Base-by-base conservation (phyloP, 2,797 vertebrate genomes). In the Valencia hispanica region DNA sequence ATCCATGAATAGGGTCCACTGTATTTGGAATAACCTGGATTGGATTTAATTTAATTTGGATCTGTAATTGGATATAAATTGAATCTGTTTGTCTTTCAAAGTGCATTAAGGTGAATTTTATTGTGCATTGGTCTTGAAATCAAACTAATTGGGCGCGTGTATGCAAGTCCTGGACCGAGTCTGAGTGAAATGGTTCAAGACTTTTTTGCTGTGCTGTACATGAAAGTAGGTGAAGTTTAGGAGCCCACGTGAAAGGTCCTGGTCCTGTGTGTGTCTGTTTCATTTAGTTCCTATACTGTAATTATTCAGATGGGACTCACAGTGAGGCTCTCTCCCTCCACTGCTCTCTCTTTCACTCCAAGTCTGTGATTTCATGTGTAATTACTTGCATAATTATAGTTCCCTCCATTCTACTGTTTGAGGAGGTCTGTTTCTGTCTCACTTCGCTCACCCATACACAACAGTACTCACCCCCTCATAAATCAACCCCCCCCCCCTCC, bases 321-420 rank as follows among this genome's bases (percentile, higher is more conserved):
- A 82, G 80, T 80, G 25, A 82, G 78, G 79, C 82, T 83, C 73
- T 81, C 82, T 87, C 84, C 81, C 83, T 92, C 88, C 84, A 87
- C 82, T 83, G 83, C 85, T 87, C 85, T 84, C 76, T 79, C 79
- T 81, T 79, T 91, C 86, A 75, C 84, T 90, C 87, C 77, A 84
- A 88, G 81, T 90, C 91, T 88, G 86, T 86, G 88, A 94, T 93
- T 94, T 94, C 90, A 94, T 94, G 94, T 94, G 93, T 94, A 94
- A 94, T 95, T 95, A 94, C 91, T 92, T 85, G 86, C 87, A 92
- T 95, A 94, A 95, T 95, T 94, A 94, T 90, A 92, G 88, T 89
- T 93, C 90, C 90, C 87, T 88, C 87, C 84, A 71, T 92, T 89
- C 86, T 74, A 89, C 90, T 90, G 88, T 93, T 94, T 88, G 87